Evolutionary conservation across 2,113 vertebrate species (phyloP), one percentile per base, ranked within the genome.

Genomic region (Camelus dromedarius): DNA sequence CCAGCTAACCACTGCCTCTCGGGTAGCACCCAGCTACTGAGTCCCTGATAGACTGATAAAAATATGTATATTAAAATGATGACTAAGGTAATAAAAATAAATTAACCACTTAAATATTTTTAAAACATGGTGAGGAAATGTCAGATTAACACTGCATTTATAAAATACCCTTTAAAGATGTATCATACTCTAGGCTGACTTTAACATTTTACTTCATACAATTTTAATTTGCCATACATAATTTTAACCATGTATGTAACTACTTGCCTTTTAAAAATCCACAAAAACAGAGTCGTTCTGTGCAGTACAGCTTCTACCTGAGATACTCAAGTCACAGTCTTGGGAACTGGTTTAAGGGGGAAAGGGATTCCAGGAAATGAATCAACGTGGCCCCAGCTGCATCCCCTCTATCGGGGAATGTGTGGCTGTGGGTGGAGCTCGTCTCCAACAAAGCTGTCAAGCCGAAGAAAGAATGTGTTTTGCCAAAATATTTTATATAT

Each of bases 351-450:
- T 72, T 46, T 67, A 62, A 24, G n/a, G 35, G 73, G 15, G 32
- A 72, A 54, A 1, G 2, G 14, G 28, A 3, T 13, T 18, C 46
- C 48, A 26, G 19, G 20, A n/a, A 84, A n/a, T 38, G 19, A 58
- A 42, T 18, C 1, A 0, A 5, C 0, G 2, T 2, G 16, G 22
- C 11, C 58, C 50, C 38, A 22, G 5, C 30, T 58, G 15, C 13
- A 8, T 18, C n/a, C 2, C 16, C 54, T 73, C 35, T n/a, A 32
- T 54, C 15, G 15, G 13, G 73, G 28, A 26, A 2, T 42, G 1
- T 58, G 18, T 22, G 72, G 28, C 38, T 8, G 18, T 22, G 32
- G 4, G 11, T 2, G 60, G 79, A 80, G 54, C 22, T 70, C 24
- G 19, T 42, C 84, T 64, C 32, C 52, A 80, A 14, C 0, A 3